A percentile compares a stretch with the other conserved stretches of the same genome.
Conservation (phyloP, 2,797 vertebrate genomes). For the Ataeniobius toweri region DNA sequence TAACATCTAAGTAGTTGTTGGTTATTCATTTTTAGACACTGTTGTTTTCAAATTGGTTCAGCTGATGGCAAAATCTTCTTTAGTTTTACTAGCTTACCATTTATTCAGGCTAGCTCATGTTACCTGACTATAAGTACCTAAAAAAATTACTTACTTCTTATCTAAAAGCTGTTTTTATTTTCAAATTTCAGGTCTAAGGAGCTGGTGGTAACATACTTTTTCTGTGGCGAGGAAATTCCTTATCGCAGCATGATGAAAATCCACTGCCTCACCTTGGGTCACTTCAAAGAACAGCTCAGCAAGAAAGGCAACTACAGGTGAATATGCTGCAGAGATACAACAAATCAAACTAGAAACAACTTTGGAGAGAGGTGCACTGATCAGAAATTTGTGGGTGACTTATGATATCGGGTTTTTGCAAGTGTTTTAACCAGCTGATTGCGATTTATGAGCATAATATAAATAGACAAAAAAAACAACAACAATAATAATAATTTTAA, state of each 20-base stretch:
- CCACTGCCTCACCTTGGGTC: conserved; percentile 94
- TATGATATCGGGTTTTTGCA: not conserved
- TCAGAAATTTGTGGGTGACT: not conserved
- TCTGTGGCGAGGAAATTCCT: conserved; percentile 97
- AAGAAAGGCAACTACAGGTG: conserved; percentile 99
- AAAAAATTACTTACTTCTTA: too few species aligned
- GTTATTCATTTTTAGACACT: too few species aligned
- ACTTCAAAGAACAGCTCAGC: conserved; percentile 99
- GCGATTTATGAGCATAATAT: not conserved
- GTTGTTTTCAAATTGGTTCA: too few species aligned
- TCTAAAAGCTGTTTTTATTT: conserved; percentile 10
- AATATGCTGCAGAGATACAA: conserved; percentile 35
- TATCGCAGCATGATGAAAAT: conserved; percentile 95
- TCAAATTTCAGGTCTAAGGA: conserved; percentile 67
- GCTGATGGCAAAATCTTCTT: too few species aligned
- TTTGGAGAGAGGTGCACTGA: not conserved
- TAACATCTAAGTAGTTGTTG: not conserved
- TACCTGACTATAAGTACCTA: conserved; percentile 16
- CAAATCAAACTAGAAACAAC: not conserved
- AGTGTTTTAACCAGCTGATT: too few species aligned
- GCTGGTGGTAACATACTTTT: conserved; percentile 95
- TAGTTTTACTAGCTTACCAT: conserved; percentile 5
- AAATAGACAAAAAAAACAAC: too few species aligned
- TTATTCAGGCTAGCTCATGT: conserved; percentile 1
- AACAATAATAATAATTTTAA: too few species aligned